Evolutionary conservation across 2,888 invertebrate species (phyloP).

Genomic region (Trypoxylon attenuatum): DNA sequence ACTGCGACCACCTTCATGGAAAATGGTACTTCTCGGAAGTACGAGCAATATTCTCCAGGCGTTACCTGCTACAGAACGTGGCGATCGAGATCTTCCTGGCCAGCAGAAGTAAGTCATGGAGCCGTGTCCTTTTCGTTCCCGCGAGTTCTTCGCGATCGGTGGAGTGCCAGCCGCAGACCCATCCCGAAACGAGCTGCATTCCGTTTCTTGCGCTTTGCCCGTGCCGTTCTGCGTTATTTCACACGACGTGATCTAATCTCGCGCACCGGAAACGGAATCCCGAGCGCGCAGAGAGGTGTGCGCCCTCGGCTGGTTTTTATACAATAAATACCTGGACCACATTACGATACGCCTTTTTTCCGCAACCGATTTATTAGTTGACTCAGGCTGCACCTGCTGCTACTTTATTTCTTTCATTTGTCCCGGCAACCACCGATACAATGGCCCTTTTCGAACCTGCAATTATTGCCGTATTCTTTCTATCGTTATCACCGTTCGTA

Average conservation of each 20-base stretch:
- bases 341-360: conserved; percentile 64
- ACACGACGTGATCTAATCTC: conserved; percentile 63
- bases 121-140: neutral
- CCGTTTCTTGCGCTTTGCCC: conserved; percentile 58
- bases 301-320: conserved; percentile 61
- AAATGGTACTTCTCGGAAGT: conserved; percentile 99
- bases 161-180: conserved; percentile 9
- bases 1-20: conserved; percentile 98
- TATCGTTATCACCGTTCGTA: no score
- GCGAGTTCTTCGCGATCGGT: conserved; percentile 22
- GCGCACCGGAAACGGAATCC: conserved; percentile 57
- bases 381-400: conserved; percentile 37
- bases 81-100: conserved; percentile 99
- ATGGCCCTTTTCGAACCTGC: no score
- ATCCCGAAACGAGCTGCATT: conserved; percentile 41
- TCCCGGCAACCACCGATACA: no score
- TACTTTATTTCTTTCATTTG: no score
- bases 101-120: conserved; percentile 90
- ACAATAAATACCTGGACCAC: conserved; percentile 67
- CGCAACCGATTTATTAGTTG: conserved; percentile 62
- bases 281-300: conserved; percentile 64
- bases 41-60: conserved; percentile 97
- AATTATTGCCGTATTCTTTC: no score
- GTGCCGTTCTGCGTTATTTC: conserved; percentile 61
- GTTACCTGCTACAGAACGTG: conserved; percentile 96